These are phyloP conservation scores for Cepphus grylle DNA, from an alignment of 2,113 vertebrate species.

Conservation along the genomic window DNA sequence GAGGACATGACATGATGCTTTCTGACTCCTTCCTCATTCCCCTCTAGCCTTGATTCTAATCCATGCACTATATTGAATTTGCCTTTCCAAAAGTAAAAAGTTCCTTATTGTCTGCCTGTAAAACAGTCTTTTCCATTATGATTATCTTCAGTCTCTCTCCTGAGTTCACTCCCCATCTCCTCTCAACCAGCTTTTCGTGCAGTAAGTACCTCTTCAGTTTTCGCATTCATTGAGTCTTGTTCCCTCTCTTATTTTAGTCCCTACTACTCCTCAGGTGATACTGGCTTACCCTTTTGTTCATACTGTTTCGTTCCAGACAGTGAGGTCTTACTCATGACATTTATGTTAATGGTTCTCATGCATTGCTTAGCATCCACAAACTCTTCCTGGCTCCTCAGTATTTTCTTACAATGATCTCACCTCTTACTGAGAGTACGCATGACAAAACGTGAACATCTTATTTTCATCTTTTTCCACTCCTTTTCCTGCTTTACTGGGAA, in stretches of 20 bases:
- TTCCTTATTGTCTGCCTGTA: neutral
- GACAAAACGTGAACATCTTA: neutral
- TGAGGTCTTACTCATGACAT: neutral
- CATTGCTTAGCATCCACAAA: neutral
- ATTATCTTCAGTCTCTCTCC: neutral
- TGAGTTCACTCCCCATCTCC: neutral
- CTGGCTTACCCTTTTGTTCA: neutral
- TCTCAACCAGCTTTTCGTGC: neutral
- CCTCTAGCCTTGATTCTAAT: neutral
- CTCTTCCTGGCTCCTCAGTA: neutral
- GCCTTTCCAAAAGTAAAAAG: neutral
- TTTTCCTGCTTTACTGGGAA: neutral
- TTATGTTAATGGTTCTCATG: neutral
- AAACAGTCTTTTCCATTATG: neutral
- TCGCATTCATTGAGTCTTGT: neutral
- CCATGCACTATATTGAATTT: neutral
- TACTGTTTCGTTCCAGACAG: neutral
- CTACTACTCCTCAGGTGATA: neutral
- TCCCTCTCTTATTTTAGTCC: neutral
- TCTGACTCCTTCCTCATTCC: neutral
- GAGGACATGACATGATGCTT: neutral
- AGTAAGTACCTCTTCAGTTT: neutral
- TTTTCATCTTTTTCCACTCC: neutral
- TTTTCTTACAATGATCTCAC: neutral
- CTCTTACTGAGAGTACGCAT: neutral